These are phyloP conservation scores for Drosophila quadrilineata DNA, from an alignment of 1,140 invertebrate species.

Conservation along the genomic window DNA sequence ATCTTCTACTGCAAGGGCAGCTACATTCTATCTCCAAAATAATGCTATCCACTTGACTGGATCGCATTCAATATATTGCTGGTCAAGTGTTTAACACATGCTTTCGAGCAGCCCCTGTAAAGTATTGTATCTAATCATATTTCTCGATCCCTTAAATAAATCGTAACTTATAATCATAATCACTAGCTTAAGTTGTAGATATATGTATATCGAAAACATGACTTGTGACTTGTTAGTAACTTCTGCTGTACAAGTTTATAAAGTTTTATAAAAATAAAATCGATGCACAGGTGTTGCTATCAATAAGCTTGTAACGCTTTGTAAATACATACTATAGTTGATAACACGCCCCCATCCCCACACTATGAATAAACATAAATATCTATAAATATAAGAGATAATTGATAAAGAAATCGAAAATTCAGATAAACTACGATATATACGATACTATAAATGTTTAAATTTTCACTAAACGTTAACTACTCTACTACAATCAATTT, in stretches of 20 bases:
- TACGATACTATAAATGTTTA: conserved; percentile 10
- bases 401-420: not conserved
- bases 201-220: conserved; percentile 37
- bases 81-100: not conserved
- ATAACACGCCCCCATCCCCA: conserved; percentile 36
- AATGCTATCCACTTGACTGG: not conserved
- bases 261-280: no score
- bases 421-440: no score
- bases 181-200: conserved; percentile 73
- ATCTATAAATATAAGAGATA: conserved; percentile 41
- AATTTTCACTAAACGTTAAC: conserved; percentile 20
- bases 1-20: not conserved
- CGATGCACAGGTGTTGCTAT: conserved; percentile 22
- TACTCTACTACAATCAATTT: conserved; percentile 30
- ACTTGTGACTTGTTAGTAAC: conserved; percentile 7
- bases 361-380: conserved; percentile 26
- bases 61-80: conserved; percentile 1
- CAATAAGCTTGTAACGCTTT: no score
- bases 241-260: no score
- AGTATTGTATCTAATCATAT: conserved; percentile 69
- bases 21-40: not conserved
- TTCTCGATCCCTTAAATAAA: conserved; percentile 52
- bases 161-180: conserved; percentile 66
- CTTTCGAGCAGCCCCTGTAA: conserved; percentile 47
- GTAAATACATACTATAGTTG: conserved; percentile 60